Percentiles rank a stretch among this genome's conserved stretches.
Conservation (phyloP, 2,113 vertebrate species). For the Cercopithecus mona region DNA sequence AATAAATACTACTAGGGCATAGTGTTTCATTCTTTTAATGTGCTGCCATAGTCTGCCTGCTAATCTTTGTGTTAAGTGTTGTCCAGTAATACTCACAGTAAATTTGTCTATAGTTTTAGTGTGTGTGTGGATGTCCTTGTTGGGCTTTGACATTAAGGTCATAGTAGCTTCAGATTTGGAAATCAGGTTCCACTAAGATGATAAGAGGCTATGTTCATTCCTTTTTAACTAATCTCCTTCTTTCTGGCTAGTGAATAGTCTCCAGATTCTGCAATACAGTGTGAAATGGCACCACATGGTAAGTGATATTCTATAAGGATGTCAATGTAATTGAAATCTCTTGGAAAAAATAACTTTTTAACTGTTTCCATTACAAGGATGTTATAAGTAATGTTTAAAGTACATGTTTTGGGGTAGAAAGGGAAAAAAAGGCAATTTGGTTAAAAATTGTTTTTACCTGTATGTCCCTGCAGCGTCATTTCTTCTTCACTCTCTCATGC, state of each 20-base stretch:
- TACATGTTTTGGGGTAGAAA: not conserved
- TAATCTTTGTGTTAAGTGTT: not conserved
- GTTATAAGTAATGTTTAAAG: not conserved
- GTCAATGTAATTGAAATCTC: not conserved
- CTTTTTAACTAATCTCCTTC: not conserved
- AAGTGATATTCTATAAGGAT: constrained; percentile 18
- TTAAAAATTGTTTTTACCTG: not conserved
- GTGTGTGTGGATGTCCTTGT: too few species aligned
- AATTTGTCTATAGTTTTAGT: not conserved
- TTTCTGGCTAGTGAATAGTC: not conserved
- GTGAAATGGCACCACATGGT: constrained; percentile 40
- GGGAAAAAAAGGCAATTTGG: not conserved
- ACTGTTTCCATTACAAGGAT: not conserved
- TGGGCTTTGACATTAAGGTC: not conserved
- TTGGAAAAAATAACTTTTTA: not conserved
- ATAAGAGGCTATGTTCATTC: not conserved
- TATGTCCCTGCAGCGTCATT: not conserved
- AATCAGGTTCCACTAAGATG: not conserved
- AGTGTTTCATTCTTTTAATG: not conserved
- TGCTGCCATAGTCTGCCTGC: not conserved
- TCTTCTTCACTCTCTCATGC: not conserved
- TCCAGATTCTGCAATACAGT: not conserved
- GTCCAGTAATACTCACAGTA: not conserved
- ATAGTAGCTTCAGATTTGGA: not conserved
- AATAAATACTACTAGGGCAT: not conserved